Base-by-base conservation (phyloP, 2,888 invertebrate genomes). In the Erebia epiphron region DNA sequence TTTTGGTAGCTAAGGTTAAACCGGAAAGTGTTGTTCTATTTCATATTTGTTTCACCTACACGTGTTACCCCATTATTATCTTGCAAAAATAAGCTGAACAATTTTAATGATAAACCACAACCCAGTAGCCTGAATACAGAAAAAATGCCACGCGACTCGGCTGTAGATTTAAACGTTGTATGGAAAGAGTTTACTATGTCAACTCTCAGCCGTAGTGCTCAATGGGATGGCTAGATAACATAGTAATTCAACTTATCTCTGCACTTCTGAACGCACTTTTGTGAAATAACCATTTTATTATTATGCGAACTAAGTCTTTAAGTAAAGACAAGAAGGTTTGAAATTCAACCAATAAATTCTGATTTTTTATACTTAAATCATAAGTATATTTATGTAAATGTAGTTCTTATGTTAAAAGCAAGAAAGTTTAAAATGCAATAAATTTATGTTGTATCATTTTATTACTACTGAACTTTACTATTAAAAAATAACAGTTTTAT, bases 161-260 rank as follows among this genome's bases (percentile, higher is more conserved):
- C 26, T 26, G 26, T 26, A 26, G 26, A 3, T 2, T 26, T 26
- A 26, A 26, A 26, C 3, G 3, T 26, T 26, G 26, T 26, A 26
- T 26, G 1, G 14, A 5, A 50, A 8, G 50, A n/a, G 8, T n/a
- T 9, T 21, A 13, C 3, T 21, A 21, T 56, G 56, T 21, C 56
- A 21, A 21, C 56, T 56, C 56, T 56, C 21, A 56, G 13, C 5
- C 41, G 46, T 46, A 18, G 1, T 46, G 14, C 61, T 62, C 61
- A 46, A 18, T 21, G 46, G 21, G 18, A 57, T 68, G 60, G 54
- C 52, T 57, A 46, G 73, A 73, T 73, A 73, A 70, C 57, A 49
- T 57, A 68, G 56, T 68, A 71, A 73, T 69, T 35, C 57, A 46
- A 68, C 16, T 71, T 71, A 71, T 73, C 71, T 68, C 62, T 61